These are phyloP conservation scores for Protonemura montana DNA, from an alignment of 2,888 invertebrate genomes.

Conservation along the genomic window DNA sequence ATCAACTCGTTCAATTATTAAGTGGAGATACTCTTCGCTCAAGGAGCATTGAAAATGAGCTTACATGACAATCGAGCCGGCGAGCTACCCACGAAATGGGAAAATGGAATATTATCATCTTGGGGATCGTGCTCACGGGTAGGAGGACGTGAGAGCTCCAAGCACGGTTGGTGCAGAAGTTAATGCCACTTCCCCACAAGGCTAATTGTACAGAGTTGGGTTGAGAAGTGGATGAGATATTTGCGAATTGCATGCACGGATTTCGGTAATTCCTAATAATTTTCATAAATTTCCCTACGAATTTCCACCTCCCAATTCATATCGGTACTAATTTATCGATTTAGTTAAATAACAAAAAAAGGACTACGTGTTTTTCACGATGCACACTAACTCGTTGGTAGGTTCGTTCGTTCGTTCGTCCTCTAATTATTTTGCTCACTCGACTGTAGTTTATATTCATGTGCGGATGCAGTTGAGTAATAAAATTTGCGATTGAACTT, in stretches of 20 bases:
- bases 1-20: constrained; percentile 31
- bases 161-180: background rate
- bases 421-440: background rate
- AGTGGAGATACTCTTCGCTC: constrained; percentile 15
- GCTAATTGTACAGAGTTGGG: background rate
- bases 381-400: background rate
- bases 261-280: background rate
- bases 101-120: background rate
- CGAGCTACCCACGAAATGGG: background rate
- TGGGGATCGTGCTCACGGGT: background rate
- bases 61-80: constrained; percentile 16
- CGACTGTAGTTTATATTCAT: constrained; percentile 3
- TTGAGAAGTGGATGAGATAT: background rate
- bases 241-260: background rate
- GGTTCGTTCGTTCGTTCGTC: background rate
- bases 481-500: background rate
- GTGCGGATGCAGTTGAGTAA: background rate
- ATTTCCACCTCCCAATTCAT: background rate
- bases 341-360: background rate
- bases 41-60: constrained; percentile 33
- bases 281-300: background rate
- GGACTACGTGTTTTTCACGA: background rate
- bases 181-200: background rate
- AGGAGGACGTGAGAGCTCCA: background rate
- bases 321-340: background rate